These are phyloP conservation scores for Erynnis tages DNA, from an alignment of 2,888 invertebrate genomes.

Conservation along the genomic window DNA sequence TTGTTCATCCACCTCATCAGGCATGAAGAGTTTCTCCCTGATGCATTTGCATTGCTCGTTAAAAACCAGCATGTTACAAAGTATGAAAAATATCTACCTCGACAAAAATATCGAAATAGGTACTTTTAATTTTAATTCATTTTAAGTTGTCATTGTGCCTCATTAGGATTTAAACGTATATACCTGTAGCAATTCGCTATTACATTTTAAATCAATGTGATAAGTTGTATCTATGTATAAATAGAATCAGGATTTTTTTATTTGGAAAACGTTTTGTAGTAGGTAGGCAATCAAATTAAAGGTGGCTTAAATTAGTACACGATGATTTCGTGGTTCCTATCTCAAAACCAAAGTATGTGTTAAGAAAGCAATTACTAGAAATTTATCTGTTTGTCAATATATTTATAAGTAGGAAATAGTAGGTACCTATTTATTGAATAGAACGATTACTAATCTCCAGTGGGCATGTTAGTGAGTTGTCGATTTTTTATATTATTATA, in stretches of 20 bases:
- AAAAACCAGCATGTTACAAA: conserved; percentile 11
- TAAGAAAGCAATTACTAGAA: not conserved
- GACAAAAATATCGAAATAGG: too few relatives aligned
- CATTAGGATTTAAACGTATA: conserved; percentile 23
- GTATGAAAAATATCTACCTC: conserved; percentile 1
- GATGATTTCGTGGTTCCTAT: conserved; percentile 16
- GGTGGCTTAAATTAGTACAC: not conserved
- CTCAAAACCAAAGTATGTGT: not conserved
- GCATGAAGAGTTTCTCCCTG: conserved; percentile 44
- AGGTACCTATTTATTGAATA: not conserved
- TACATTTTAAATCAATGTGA: conserved; percentile 17
- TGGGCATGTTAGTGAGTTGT: conserved; percentile 13
- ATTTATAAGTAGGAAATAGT: not conserved
- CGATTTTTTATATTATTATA: too few relatives aligned
- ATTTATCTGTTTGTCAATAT: not conserved
- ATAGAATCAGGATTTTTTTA: not conserved
- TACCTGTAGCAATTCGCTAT: not conserved
- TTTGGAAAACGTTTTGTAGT: too few relatives aligned
- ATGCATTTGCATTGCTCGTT: conserved; percentile 17
- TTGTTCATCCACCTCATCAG: conserved; percentile 44
- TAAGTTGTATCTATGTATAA: not conserved
- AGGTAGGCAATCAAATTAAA: not conserved
- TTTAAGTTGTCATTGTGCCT: conserved; percentile 15
- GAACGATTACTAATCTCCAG: conserved; percentile 24
- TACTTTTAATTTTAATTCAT: conserved; percentile 5